phyloP scores from a whole-genome alignment of 2,888 invertebrate species.

The Polydrusus tereticollis region DNA sequence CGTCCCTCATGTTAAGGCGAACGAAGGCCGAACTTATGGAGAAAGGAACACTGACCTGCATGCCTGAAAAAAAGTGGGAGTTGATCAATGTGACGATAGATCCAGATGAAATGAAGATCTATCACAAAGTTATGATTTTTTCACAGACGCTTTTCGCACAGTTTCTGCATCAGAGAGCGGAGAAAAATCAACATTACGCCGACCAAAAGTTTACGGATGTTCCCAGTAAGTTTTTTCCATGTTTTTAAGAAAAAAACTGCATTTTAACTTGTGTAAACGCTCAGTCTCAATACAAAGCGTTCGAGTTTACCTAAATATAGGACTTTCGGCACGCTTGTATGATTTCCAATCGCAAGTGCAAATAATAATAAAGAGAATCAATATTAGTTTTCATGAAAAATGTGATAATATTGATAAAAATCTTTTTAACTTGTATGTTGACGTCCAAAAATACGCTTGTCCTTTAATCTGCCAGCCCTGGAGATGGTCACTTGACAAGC shows the following conservation, averaged over 20 bases:
- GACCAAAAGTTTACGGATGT: conserved; percentile 26
- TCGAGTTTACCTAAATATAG: too few relatives aligned
- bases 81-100: conserved; percentile 75
- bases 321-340: too few relatives aligned
- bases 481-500: too few relatives aligned
- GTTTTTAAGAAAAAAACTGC: not conserved
- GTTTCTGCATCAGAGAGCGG: conserved; percentile 81
- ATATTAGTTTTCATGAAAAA: too few relatives aligned
- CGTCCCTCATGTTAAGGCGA: conserved; percentile 86
- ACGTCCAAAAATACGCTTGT: too few relatives aligned
- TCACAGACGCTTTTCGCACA: conserved; percentile 83
- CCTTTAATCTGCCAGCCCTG: not conserved
- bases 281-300: too few relatives aligned
- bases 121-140: conserved; percentile 80
- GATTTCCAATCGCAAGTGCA: too few relatives aligned
- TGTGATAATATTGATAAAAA: too few relatives aligned
- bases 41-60: conserved; percentile 72
- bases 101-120: conserved; percentile 80
- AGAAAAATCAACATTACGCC: conserved; percentile 69
- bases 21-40: conserved; percentile 86
- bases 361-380: too few relatives aligned
- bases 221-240: conserved; percentile 17
- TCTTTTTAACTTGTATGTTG: too few relatives aligned
- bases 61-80: conserved; percentile 75
- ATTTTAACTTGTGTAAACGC: too few relatives aligned